A percentile compares a stretch with the other conserved stretches of the same genome.
Conservation (phyloP, 1,140 invertebrate species). For the Orchesella cincta region DNA sequence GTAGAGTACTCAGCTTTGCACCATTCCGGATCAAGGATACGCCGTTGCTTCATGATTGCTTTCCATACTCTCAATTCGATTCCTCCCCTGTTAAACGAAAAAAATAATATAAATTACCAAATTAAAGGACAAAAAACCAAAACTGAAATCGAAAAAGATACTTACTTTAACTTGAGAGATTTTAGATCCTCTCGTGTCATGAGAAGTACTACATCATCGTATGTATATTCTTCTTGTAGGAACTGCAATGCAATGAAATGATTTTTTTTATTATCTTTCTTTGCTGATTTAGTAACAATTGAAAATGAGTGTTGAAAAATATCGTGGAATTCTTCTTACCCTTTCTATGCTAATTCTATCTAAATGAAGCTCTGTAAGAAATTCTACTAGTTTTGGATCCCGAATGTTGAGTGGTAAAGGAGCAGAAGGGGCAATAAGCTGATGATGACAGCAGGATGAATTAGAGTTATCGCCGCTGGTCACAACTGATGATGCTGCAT, state of each 20-base stretch:
- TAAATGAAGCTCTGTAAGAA: slow-evolving; percentile 63
- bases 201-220: slow-evolving; percentile 73
- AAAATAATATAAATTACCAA: slow-evolving; percentile 26
- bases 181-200: slow-evolving; percentile 75
- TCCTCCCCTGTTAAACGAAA: slow-evolving; percentile 59
- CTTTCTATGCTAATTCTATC: slow-evolving; percentile 63
- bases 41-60: slow-evolving; percentile 58
- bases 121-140: slow-evolving; percentile 22
- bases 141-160: slow-evolving; percentile 32
- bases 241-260: slow-evolving; percentile 60
- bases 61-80: slow-evolving; percentile 65
- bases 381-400: slow-evolving; percentile 58
- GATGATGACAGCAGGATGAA: slow-evolving; percentile 41
- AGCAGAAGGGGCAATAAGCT: background rate
- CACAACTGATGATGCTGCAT: slow-evolving; percentile 26
- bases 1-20: slow-evolving; percentile 31
- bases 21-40: slow-evolving; percentile 42
- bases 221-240: slow-evolving; percentile 72
- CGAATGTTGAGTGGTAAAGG: slow-evolving; percentile 41
- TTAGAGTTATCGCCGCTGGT: background rate
- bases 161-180: slow-evolving; percentile 70
- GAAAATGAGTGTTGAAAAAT: background rate
- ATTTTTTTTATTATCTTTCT: slow-evolving; percentile 6
- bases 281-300: background rate
- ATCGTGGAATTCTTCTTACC: slow-evolving; percentile 51